These are phyloP conservation scores for Telmatherina bonti DNA, from an alignment of 2,797 vertebrate species.

Conservation along the genomic window DNA sequence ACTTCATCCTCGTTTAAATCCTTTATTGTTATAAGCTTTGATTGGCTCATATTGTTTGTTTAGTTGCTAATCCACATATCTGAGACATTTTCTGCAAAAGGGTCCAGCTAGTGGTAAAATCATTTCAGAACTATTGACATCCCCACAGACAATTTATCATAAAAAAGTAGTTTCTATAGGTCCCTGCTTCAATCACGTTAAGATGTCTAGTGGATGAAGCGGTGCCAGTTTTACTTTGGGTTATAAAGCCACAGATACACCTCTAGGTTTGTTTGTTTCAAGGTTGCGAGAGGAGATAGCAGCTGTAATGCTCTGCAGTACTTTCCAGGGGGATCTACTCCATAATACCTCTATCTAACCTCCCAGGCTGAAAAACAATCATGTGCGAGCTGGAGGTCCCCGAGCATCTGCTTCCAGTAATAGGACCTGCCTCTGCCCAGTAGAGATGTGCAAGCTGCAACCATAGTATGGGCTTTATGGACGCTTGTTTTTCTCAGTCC, in stretches of 20 bases:
- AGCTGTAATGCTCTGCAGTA: conserved; percentile 26
- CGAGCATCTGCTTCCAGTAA: conserved; percentile 47
- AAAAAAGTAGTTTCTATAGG: conserved; percentile 26
- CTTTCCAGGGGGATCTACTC: conserved; percentile 48
- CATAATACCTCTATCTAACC: conserved; percentile 53
- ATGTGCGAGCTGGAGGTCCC: conserved; percentile 49
- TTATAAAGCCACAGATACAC: conserved; percentile 53
- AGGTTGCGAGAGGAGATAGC: conserved; percentile 26
- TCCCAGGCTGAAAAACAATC: conserved; percentile 68
- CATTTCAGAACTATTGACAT: conserved; percentile 14
- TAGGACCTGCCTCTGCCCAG: conserved; percentile 38
- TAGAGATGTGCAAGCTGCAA: conserved; percentile 22
- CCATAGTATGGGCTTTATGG: conserved; percentile 38
- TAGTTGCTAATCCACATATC: too few relatives aligned
- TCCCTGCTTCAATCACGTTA: conserved; percentile 46
- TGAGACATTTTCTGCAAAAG: conserved; percentile 20
- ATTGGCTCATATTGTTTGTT: conserved; percentile 38
- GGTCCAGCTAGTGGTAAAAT: conserved; percentile 3
- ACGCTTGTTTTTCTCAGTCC: conserved; percentile 17
- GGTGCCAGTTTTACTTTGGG: conserved; percentile 37
- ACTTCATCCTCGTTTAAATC: conserved; percentile 30
- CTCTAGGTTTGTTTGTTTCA: conserved; percentile 45
- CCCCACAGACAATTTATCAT: conserved; percentile 6
- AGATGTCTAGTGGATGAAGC: conserved; percentile 32
- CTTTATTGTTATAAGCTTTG: conserved; percentile 32